Evolutionary conservation across 2,888 invertebrate genomes (phyloP), one percentile per base, ranked within the genome.

Genomic region (Polia nebulosa): DNA sequence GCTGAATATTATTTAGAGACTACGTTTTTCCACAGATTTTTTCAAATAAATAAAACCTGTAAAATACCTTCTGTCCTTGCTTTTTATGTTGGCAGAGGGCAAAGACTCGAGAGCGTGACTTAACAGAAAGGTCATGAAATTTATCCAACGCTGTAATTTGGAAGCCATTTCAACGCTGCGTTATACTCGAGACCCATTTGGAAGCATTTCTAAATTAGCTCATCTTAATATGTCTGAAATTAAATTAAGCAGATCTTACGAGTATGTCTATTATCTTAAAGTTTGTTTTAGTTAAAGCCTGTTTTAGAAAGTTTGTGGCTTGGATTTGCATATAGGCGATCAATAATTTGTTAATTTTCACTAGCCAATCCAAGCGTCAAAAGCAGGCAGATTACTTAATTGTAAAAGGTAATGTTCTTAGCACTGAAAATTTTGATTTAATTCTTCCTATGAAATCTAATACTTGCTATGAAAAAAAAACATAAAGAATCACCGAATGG

Each of bases 101-200:
- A 67, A 70, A 62, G 58, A 73, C 70, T 72, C 62, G 70, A 71
- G 56, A 74, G 67, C 62, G 64, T 47, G 66, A 64, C 66, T 55
- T 64, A 72, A 72, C 59, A 66, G 68, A 76, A 73, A 77, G 85
- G 81, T 86, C 80, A 79, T 79, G 72, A 71, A 84, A 86, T 84
- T 84, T 84, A 87, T 82, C 80, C 76, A 79, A 78, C 80, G 71
- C 79, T 69, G 74, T 86, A 86, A 86, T 86, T 85, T 83, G 65
- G 76, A 73, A 73, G 76, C 80, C 76, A 83, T 81, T 87, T 80
- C 82, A 76, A 20, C 55, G 68, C 58, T 63, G 51, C 73, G 63
- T 71, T 60, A 47, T 59, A 64, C 63, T 73, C 69, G 68, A 73
- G 49, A 68, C 78, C 62, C 52, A 57, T 63, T 78, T 73, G 52